A percentile compares a stretch with the other conserved stretches of the same genome.
Conservation (phyloP, 2,888 invertebrate species). For the Meandrusa payeni region DNA sequence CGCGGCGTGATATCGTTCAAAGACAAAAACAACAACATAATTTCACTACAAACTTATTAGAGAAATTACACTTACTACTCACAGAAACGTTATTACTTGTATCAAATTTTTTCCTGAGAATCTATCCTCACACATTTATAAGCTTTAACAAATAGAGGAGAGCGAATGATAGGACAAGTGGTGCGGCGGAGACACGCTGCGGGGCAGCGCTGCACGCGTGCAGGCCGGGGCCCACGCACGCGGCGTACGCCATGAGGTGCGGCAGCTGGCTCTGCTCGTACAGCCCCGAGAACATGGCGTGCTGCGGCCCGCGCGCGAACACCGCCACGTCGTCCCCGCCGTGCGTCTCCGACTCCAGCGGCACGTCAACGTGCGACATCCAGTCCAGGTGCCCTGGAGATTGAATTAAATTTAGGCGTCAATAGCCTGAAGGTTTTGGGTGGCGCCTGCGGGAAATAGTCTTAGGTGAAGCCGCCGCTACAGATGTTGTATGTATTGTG, state of each 20-base stretch:
- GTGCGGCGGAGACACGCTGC: background rate
- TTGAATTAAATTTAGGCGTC: too few relatives aligned
- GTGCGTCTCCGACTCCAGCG: conserved; percentile 83
- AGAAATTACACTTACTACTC: too few relatives aligned
- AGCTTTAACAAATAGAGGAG: background rate
- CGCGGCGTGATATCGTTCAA: too few relatives aligned
- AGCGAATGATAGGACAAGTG: background rate
- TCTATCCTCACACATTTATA: too few relatives aligned
- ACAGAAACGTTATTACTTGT: too few relatives aligned
- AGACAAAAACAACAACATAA: too few relatives aligned
- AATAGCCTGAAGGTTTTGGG: too few relatives aligned
- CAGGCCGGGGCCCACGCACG: conserved; percentile 82
- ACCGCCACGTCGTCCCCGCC: conserved; percentile 90
- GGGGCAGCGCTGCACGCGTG: conserved; percentile 45
- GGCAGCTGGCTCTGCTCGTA: conserved; percentile 90
- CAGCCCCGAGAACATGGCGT: conserved; percentile 87
- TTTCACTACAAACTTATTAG: too few relatives aligned
- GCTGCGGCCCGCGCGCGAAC: conserved; percentile 85
- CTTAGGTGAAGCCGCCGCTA: too few relatives aligned
- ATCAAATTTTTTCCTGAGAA: too few relatives aligned
- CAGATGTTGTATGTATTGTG: too few relatives aligned
- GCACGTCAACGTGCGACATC: conserved; percentile 55
- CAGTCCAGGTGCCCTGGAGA: conserved; percentile 8
- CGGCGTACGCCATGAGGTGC: conserved; percentile 86
- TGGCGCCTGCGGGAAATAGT: too few relatives aligned